phyloP scores from a whole-genome alignment of 2,888 invertebrate species.

The Amphipyra tragopoginis region DNA sequence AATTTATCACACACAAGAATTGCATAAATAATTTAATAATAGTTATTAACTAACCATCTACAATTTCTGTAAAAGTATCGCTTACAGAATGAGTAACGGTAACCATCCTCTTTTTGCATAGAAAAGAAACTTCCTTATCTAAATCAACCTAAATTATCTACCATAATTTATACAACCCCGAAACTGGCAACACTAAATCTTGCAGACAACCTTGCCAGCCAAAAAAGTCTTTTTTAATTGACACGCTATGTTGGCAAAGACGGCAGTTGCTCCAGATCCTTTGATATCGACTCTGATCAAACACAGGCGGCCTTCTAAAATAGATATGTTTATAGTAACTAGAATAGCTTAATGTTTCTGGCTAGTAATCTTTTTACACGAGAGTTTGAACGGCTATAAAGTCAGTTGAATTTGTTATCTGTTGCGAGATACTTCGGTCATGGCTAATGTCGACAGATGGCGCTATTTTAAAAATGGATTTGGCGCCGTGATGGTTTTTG shows the following conservation, averaged over 20 bases:
- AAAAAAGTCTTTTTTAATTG: slow-evolving; percentile 56
- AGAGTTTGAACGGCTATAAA: slow-evolving; percentile 29
- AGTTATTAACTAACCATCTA: too few species aligned
- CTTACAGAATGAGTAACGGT: too few species aligned
- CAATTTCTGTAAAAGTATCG: too few species aligned
- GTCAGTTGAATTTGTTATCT: slow-evolving; percentile 19
- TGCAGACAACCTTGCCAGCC: slow-evolving; percentile 46
- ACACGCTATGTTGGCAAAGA: slow-evolving; percentile 42
- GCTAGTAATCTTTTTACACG: slow-evolving; percentile 46
- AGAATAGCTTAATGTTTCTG: slow-evolving; percentile 48
- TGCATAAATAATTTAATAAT: too few species aligned
- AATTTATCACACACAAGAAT: too few species aligned
- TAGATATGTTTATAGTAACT: slow-evolving; percentile 66
- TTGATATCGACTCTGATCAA: slow-evolving; percentile 63
- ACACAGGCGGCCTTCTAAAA: slow-evolving; percentile 69
- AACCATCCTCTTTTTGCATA: too few species aligned
- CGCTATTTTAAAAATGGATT: slow-evolving; percentile 9
- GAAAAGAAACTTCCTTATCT: too few species aligned
- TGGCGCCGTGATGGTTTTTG: background rate
- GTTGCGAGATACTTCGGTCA: slow-evolving; percentile 5
- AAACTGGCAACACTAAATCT: slow-evolving; percentile 33
- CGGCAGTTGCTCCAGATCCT: slow-evolving; percentile 51
- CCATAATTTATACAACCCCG: background rate
- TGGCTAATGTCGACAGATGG: slow-evolving; percentile 37
- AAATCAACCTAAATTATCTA: background rate